Evolutionary conservation across 2,888 invertebrate genomes (phyloP).

Genomic region (Thereva unica): DNA sequence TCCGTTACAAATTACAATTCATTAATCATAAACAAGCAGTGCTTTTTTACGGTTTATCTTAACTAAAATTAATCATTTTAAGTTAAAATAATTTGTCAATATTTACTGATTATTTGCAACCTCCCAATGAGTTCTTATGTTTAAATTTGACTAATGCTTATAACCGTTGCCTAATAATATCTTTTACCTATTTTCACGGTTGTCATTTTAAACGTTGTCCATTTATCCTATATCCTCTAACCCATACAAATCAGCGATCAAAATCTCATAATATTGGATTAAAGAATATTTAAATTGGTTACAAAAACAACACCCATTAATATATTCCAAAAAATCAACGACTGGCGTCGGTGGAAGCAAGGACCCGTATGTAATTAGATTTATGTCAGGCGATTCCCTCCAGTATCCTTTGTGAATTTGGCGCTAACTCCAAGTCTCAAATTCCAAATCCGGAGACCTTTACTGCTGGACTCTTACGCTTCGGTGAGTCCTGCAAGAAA

Average conservation of each 20-base stretch:
- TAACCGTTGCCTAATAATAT: too few relatives aligned
- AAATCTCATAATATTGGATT: constrained; percentile 15
- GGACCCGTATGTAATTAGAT: constrained; percentile 35
- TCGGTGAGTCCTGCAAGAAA: constrained; percentile 22
- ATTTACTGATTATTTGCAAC: too few relatives aligned
- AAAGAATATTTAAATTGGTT: constrained; percentile 20
- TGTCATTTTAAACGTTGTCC: too few relatives aligned
- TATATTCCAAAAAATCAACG: constrained; percentile 23
- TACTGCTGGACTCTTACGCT: constrained; percentile 27
- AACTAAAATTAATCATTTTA: too few relatives aligned
- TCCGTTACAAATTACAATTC: too few relatives aligned
- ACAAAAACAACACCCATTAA: constrained; percentile 15
- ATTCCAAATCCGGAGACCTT: constrained; percentile 1
- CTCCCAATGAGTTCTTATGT: too few relatives aligned
- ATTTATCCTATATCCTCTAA: too few relatives aligned
- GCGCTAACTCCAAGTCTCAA: constrained; percentile 23
- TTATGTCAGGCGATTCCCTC: constrained; percentile 31
- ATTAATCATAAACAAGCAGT: too few relatives aligned
- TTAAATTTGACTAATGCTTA: too few relatives aligned
- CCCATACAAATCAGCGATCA: background rate
- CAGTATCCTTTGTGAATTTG: constrained; percentile 21
- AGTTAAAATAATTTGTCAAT: too few relatives aligned
- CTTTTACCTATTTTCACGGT: too few relatives aligned
- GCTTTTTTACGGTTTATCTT: too few relatives aligned
- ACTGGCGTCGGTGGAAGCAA: constrained; percentile 33